A percentile compares a stretch with the other conserved stretches of the same genome.
Evolutionary conservation across 2,797 vertebrate species (phyloP).

Genomic region (Lagocephalus sceleratus): DNA sequence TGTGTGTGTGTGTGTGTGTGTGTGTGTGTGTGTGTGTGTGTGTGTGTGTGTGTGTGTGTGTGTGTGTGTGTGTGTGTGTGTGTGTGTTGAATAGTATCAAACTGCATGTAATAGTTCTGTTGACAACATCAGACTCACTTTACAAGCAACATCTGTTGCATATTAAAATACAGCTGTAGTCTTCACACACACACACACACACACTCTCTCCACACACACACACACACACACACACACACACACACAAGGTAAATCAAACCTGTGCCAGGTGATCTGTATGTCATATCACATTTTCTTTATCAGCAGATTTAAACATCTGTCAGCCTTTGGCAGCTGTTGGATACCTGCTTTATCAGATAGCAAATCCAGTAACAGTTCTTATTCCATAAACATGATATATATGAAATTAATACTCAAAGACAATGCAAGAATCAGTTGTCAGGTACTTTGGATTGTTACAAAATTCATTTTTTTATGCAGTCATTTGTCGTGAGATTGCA

Average conservation of each 20-base stretch:
- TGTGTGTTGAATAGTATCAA: slow-evolving; percentile 10
- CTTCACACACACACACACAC: slow-evolving; percentile 69
- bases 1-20: slow-evolving; percentile 1
- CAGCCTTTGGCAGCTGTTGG: slow-evolving; percentile 28
- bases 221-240: slow-evolving; percentile 21
- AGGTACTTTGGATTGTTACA: too few relatives aligned
- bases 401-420: neutral
- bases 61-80: slow-evolving; percentile 4
- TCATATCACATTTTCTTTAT: slow-evolving; percentile 79
- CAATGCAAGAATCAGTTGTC: neutral
- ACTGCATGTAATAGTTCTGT: slow-evolving; percentile 41
- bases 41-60: slow-evolving; percentile 6
- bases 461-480: neutral
- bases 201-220: too few relatives aligned
- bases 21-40: slow-evolving; percentile 11
- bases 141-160: slow-evolving; percentile 78
- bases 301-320: slow-evolving; percentile 63
- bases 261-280: slow-evolving; percentile 56
- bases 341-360: neutral
- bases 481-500: slow-evolving; percentile 12
- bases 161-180: slow-evolving; percentile 82
- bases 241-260: slow-evolving; percentile 75
- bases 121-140: slow-evolving; percentile 38
- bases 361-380: neutral
- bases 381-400: too few relatives aligned